phyloP scores from a whole-genome alignment of 2,797 vertebrate genomes.

The Trematomus bernacchii region DNA sequence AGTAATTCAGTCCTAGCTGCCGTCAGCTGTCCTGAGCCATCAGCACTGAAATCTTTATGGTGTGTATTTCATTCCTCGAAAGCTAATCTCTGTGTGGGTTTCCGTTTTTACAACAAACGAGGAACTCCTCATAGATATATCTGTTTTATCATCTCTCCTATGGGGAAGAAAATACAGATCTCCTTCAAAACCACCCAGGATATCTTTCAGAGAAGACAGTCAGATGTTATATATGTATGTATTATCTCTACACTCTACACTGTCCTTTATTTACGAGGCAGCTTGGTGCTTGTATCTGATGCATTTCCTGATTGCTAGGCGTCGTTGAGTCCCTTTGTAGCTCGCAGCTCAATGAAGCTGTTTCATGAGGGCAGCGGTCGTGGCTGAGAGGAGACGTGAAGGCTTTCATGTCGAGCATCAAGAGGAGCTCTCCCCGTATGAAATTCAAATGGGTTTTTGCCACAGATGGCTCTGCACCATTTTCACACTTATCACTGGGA shows the following conservation, averaged over 20 bases:
- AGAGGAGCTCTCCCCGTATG: slow-evolving; percentile 67
- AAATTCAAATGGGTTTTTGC: slow-evolving; percentile 79
- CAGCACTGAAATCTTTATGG: slow-evolving; percentile 50
- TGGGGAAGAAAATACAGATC: slow-evolving; percentile 45
- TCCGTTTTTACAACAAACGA: slow-evolving; percentile 48
- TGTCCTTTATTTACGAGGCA: slow-evolving; percentile 48
- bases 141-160: slow-evolving; percentile 44
- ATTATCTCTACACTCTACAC: slow-evolving; percentile 15
- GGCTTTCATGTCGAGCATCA: slow-evolving; percentile 82
- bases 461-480: slow-evolving; percentile 58
- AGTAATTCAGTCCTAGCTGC: slow-evolving; percentile 37
- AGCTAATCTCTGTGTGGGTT: slow-evolving; percentile 54
- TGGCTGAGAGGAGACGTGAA: slow-evolving; percentile 52
- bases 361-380: slow-evolving; percentile 59
- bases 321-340: slow-evolving; percentile 66
- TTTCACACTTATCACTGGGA: slow-evolving; percentile 45
- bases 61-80: slow-evolving; percentile 46
- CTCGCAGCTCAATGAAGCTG: slow-evolving; percentile 66
- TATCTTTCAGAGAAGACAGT: slow-evolving; percentile 44
- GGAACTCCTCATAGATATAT: slow-evolving; percentile 54
- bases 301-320: slow-evolving; percentile 62
- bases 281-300: slow-evolving; percentile 48
- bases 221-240: slow-evolving; percentile 39
- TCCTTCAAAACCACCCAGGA: slow-evolving; percentile 56
- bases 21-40: slow-evolving; percentile 54